Percentiles rank a stretch among this genome's conserved stretches.
Conservation (phyloP, 1,140 invertebrate species). For the Rhopalosiphum padi region DNA sequence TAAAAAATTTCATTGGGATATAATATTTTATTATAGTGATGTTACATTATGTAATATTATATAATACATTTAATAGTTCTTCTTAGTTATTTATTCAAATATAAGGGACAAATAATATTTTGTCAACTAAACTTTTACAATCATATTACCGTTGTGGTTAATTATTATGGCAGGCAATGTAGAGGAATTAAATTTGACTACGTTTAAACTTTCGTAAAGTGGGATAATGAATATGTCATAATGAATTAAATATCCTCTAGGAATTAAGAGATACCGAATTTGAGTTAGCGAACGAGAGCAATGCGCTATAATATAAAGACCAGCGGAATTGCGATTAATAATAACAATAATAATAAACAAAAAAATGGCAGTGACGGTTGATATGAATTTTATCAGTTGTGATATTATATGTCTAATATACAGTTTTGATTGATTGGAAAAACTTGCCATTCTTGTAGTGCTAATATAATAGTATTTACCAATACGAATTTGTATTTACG, state of each 20-base stretch:
- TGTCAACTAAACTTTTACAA: background rate
- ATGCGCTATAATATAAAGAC: background rate
- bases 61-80: background rate
- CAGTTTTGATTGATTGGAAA: background rate
- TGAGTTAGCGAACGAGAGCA: background rate
- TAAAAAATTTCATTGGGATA: background rate
- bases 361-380: accelerated
- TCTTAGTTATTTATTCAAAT: background rate
- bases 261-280: conserved; percentile 3
- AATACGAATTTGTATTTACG: too few species aligned
- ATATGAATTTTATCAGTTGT: background rate
- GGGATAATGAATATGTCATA: conserved; percentile 21
- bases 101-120: background rate
- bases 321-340: background rate
- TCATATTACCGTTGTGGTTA: background rate
- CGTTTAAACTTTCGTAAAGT: conserved; percentile 9
- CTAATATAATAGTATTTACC: background rate
- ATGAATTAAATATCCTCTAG: conserved; percentile 27
- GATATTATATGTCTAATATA: background rate
- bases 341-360: background rate
- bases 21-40: too few species aligned
- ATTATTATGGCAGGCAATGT: background rate
- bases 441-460: background rate
- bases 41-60: too few species aligned
- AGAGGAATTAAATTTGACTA: conserved; percentile 16